Base-by-base conservation (phyloP, 2,797 vertebrate species). In the Poecilia picta region DNA sequence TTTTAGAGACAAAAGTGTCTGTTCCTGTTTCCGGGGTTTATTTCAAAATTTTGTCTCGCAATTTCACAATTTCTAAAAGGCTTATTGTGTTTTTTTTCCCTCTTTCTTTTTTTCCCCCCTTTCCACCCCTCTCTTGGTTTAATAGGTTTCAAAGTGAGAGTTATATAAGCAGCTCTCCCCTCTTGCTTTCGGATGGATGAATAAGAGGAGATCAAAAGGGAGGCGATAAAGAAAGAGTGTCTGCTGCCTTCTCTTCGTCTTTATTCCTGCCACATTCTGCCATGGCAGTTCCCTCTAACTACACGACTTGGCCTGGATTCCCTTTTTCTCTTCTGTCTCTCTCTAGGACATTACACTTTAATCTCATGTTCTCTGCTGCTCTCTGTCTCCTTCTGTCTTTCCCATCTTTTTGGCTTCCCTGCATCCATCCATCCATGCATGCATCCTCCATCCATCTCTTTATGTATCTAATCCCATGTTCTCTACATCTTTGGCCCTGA, bases 321-420 rank as follows among this genome's bases (percentile, higher is more conserved):
- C 81, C 85, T 78, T 72, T 84, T 82, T 86, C 84, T 85, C 84
- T 85, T 85, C 85, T 85, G 88, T 86, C 85, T 91, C 88, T 91
- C 87, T 91, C 87, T 87, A 92, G 92, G 88, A 91, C 92, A 93
- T 93, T 92, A 90, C 89, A 88, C 90, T 93, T 94, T 93, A 92
- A 92, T 93, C 91, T 92, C 89, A 83, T 91, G 92, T 90, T 93
- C 85, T 89, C 70, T 83, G 83, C 84, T 73, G 62, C 84, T 86
- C 73, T 80, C 81, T 83, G 77, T 79, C 74, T 78, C 78, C 49
- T 74, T 71, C 25, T 66, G 18, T 77, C 84, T 74, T 28, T n/a
- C 43, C 68, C 13, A 5, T 71, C n/a, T 71, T 46, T 45, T 46
- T 71, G 68, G 43, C 68, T 46, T 71, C 68, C 1, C 41, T 41